Percentiles rank a stretch among this genome's conserved stretches.
Evolutionary conservation across 2,797 vertebrate genomes (phyloP).

Genomic region (Muraenolepis orangiensis): DNA sequence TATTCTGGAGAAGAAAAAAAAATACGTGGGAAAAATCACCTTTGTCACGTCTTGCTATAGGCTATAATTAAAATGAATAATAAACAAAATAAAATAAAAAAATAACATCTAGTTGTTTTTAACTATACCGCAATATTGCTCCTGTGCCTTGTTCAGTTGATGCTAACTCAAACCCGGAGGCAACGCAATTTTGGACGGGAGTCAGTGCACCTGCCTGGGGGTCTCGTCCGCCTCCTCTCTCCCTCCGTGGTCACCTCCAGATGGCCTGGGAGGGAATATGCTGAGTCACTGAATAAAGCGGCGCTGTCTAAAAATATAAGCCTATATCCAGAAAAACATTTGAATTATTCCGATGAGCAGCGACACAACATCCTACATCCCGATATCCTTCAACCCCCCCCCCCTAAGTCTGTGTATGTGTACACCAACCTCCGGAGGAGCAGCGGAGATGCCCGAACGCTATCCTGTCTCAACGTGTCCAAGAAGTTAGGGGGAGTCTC

Average conservation of each 20-base stretch:
- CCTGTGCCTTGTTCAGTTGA: background rate
- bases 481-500: slow-evolving; percentile 32
- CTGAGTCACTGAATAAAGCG: slow-evolving; percentile 41
- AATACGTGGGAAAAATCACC: too few relatives aligned
- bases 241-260: slow-evolving; percentile 33
- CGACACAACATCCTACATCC: background rate
- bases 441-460: slow-evolving; percentile 38
- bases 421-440: slow-evolving; percentile 20
- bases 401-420: slow-evolving; percentile 23
- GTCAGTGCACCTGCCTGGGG: slow-evolving; percentile 5
- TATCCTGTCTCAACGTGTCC: slow-evolving; percentile 2
- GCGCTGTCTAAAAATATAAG: background rate
- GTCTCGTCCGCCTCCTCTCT: slow-evolving; percentile 16
- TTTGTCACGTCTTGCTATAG: background rate
- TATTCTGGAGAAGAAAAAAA: background rate
- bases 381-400: background rate
- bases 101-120: background rate
- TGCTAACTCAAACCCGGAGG: slow-evolving; percentile 13
- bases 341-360: background rate
- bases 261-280: slow-evolving; percentile 31
- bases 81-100: background rate
- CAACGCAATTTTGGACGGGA: background rate
- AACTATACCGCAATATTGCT: background rate
- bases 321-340: background rate
- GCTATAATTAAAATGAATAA: background rate